phyloP scores from a whole-genome alignment of 2,113 vertebrate genomes.

The Glaucidium brasilianum region DNA sequence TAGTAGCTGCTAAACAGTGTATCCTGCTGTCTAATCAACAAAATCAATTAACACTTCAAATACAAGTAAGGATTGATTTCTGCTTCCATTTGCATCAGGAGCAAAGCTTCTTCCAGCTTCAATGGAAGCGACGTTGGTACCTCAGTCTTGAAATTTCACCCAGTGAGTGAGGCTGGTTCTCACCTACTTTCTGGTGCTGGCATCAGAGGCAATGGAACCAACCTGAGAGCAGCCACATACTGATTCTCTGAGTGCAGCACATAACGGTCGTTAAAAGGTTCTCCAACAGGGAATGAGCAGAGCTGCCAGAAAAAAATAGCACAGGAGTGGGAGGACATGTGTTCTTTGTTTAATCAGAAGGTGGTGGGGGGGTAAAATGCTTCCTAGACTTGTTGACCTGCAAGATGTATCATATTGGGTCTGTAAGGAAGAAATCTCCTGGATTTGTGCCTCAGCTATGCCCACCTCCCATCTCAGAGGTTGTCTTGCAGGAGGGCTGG shows the following conservation, averaged over 20 bases:
- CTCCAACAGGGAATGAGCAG: neutral
- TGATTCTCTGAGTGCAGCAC: too few species aligned
- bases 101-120: neutral
- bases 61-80: neutral
- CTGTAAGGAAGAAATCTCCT: accelerated
- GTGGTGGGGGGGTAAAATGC: too few species aligned
- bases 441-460: neutral
- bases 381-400: neutral
- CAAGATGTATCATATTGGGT: neutral
- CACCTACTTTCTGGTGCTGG: accelerated
- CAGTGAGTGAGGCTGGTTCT: neutral
- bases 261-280: neutral
- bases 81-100: neutral
- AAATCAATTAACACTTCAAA: neutral
- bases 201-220: neutral
- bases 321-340: neutral
- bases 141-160: neutral
- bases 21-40: neutral
- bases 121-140: accelerated
- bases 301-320: neutral
- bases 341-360: neutral
- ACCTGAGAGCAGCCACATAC: neutral
- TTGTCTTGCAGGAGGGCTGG: neutral
- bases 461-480: neutral
- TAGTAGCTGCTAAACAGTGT: neutral